A percentile compares a stretch with the other conserved stretches of the same genome.
Conservation (phyloP, 2,888 invertebrate genomes). For the Tholera decimalis region DNA sequence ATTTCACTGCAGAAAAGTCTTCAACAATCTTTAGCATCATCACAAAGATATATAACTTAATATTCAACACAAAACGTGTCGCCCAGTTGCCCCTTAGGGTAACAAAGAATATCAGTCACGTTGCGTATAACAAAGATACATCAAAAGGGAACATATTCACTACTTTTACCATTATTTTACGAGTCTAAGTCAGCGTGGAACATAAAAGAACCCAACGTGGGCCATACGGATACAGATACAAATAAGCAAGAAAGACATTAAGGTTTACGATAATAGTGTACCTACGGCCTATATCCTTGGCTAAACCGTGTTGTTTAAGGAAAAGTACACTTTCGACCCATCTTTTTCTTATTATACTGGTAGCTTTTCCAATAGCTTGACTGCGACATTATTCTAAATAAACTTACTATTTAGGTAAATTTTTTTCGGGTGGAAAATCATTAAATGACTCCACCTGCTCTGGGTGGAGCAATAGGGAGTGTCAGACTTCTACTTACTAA, state of each 20-base stretch:
- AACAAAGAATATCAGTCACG: constrained; percentile 28
- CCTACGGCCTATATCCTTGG: constrained; percentile 2
- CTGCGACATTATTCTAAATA: too few relatives aligned
- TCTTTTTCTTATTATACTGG: not conserved
- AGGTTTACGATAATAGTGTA: constrained; percentile 32
- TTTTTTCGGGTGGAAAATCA: too few relatives aligned
- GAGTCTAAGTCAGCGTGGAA: constrained; percentile 35
- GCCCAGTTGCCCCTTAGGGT: constrained; percentile 2
- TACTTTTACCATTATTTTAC: constrained; percentile 50
- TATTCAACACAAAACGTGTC: constrained; percentile 35
- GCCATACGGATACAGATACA: constrained; percentile 7
- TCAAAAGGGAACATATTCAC: constrained; percentile 35
- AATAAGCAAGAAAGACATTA: constrained; percentile 34
- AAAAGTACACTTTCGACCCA: not conserved
- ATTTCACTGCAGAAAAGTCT: not conserved
- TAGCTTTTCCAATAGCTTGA: too few relatives aligned
- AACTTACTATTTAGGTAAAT: too few relatives aligned
- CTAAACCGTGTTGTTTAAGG: not conserved
- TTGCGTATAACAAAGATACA: constrained; percentile 31
- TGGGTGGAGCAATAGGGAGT: too few relatives aligned
- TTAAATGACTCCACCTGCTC: too few relatives aligned
- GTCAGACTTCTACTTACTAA: too few relatives aligned
- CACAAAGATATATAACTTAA: constrained; percentile 17
- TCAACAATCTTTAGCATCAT: not conserved
- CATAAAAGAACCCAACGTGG: constrained; percentile 50